Base-by-base conservation (phyloP, 2,888 invertebrate species). In the Trichogramma evanescens region DNA sequence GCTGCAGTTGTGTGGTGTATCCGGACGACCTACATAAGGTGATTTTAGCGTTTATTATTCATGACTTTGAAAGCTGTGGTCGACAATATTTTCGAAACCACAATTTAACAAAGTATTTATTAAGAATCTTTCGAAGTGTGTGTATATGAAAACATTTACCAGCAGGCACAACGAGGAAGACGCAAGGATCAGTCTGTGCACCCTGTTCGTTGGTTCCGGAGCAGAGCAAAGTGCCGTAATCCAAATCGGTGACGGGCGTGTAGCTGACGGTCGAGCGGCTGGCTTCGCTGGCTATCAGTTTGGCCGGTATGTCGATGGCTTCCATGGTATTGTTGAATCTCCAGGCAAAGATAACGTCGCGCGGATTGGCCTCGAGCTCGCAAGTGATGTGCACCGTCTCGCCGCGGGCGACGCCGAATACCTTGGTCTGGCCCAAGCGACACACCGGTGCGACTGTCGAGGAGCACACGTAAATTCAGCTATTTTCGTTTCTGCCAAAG, bases 251-350 rank as follows among this genome's bases (percentile, higher is more conserved):
- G 79, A 84, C 82, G n/a, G 89, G 89, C 52, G 85, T 87, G 74
- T 88, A 89, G 62, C 83, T 82, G 54, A 86, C 85, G 26, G 84
- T 81, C 70, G 89, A 88, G 42, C 84, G 81, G 6, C 84, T 81
- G 45, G 82, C 82, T 68, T 88, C 87, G 54, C 82, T 82, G 62
- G 81, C 80, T 65, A 86, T 81, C 67, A 83, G 82, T 58, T 83
- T 83, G 63, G 83, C 82, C 9, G 86, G 83, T 68, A 89, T 85
- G 77, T 89, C 88, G 65, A 86, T 81, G 41, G 84, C 82, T 69
- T 88, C 88, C 66, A 84, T 83, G 49, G 86, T 84, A 74, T 87
- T 88, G 81, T 90, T 90, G 79, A 90, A 88, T 78, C 86, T 87
- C 89, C 89, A 89, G 62, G 82, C 81, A 78, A 88, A 89, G 67